Evolutionary conservation across 2,113 vertebrate species (phyloP).

Genomic region (Reinhardtius hippoglossoides): DNA sequence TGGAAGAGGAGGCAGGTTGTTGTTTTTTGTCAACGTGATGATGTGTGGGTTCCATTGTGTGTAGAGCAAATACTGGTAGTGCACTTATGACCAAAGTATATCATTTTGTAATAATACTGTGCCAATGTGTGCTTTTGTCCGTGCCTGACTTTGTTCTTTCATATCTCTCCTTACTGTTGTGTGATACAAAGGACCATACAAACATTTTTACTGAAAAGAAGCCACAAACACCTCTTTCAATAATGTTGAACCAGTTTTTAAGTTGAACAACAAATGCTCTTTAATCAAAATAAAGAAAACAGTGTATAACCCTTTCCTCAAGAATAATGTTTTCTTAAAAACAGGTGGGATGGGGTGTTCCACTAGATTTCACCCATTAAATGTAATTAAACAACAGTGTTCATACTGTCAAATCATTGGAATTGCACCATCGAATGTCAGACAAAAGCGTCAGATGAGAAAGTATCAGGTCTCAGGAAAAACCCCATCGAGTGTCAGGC

Average conservation of each 20-base stretch:
- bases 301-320: background rate
- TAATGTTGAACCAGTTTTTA: background rate
- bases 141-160: constrained; percentile 11
- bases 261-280: background rate
- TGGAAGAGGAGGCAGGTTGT: background rate
- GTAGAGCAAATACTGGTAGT: constrained; percentile 13
- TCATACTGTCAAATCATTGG: no score
- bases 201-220: background rate
- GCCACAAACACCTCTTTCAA: no score
- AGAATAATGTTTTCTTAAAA: background rate
- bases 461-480: no score
- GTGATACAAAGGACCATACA: constrained; percentile 16
- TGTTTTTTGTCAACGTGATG: constrained; percentile 10
- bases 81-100: constrained; percentile 36
- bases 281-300: constrained; percentile 28
- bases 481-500: no score
- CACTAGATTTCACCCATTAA: background rate
- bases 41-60: constrained; percentile 26
- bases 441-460: no score
- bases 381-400: no score
- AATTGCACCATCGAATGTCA: no score
- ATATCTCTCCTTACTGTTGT: constrained; percentile 21
- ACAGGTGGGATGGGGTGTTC: background rate
- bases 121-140: constrained; percentile 11
- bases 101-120: constrained; percentile 24